Conservation (phyloP, 2,113 vertebrate species). For the Buteo buteo region DNA sequence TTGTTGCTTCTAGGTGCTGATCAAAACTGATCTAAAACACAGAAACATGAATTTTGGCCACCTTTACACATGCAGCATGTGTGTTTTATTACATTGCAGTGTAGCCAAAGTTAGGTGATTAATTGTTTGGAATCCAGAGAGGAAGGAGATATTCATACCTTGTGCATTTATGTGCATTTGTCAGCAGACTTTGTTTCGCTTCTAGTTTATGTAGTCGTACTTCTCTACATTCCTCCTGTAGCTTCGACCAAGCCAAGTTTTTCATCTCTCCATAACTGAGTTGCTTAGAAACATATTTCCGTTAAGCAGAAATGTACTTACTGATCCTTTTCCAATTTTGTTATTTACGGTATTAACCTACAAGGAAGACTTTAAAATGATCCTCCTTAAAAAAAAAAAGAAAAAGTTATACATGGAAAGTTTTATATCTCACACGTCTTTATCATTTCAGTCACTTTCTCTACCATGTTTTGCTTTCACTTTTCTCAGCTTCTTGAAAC, state of each 20-base stretch:
- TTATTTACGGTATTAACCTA: not conserved
- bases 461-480: not conserved
- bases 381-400: not conserved
- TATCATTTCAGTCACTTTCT: not conserved
- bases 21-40: not conserved
- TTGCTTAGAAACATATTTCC: not conserved
- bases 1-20: not conserved
- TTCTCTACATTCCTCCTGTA: not conserved
- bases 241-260: not conserved
- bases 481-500: not conserved
- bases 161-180: not conserved
- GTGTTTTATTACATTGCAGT: not conserved
- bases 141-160: not conserved
- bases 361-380: not conserved
- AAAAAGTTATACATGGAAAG: not conserved
- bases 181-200: not conserved
- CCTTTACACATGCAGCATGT: not conserved
- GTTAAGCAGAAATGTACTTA: not conserved
- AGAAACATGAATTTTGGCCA: not conserved
- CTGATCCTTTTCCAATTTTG: not conserved
- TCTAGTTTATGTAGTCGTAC: not conserved
- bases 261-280: not conserved
- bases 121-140: not conserved
- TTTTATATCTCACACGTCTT: not conserved
- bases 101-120: not conserved